These are phyloP conservation scores for Bhutanitis thaidina DNA, from an alignment of 2,888 invertebrate species.

Conservation along the genomic window DNA sequence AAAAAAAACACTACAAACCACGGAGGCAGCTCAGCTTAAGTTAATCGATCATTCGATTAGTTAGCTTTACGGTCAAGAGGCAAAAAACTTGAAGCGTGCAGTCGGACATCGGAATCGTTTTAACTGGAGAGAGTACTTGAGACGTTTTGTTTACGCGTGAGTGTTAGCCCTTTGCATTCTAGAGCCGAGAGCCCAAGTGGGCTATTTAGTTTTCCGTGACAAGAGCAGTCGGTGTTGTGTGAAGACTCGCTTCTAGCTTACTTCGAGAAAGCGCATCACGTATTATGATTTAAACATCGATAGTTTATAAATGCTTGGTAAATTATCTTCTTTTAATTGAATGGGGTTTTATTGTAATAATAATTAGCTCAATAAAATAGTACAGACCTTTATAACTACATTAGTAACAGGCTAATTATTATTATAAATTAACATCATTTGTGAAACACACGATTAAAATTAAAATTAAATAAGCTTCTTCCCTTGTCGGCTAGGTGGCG, in stretches of 20 bases:
- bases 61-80: conserved; percentile 32
- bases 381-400: too few species aligned
- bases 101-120: conserved; percentile 67
- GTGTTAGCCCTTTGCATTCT: conserved; percentile 51
- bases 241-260: conserved; percentile 15
- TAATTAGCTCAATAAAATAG: too few species aligned
- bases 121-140: conserved; percentile 53
- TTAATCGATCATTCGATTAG: conserved; percentile 30
- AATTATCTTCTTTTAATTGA: too few species aligned
- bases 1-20: neutral
- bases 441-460: too few species aligned
- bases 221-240: conserved; percentile 34
- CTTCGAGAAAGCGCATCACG: conserved; percentile 3
- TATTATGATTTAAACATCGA: too few species aligned
- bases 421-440: too few species aligned
- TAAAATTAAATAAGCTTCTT: too few species aligned
- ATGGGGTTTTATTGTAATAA: too few species aligned
- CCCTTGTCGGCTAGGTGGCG: too few species aligned
- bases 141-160: conserved; percentile 42
- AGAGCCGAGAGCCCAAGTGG: conserved; percentile 31
- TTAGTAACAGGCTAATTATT: too few species aligned
- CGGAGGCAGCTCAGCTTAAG: conserved; percentile 12
- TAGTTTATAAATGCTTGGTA: too few species aligned
- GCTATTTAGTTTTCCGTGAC: conserved; percentile 41
- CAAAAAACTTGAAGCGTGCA: conserved; percentile 36